Conservation (phyloP, 2,113 vertebrate species). For the Pygoscelis adeliae region DNA sequence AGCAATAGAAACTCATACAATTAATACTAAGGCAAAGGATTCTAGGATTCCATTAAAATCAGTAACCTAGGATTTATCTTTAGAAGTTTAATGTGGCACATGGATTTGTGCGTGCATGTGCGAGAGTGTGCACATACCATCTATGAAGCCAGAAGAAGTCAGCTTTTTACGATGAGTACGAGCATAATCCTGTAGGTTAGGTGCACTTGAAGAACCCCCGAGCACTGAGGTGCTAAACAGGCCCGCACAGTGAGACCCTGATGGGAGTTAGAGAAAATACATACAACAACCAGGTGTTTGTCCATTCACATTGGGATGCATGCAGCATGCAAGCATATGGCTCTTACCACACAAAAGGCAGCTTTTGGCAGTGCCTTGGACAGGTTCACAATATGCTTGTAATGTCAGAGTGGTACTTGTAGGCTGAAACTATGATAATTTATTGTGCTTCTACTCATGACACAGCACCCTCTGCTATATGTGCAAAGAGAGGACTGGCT, state of each 20-base stretch:
- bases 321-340: slow-evolving; percentile 88
- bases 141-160: slow-evolving; percentile 91
- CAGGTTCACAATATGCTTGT: slow-evolving; percentile 79
- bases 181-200: slow-evolving; percentile 97
- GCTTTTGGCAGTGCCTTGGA: slow-evolving; percentile 76
- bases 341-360: slow-evolving; percentile 84
- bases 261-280: slow-evolving; percentile 93
- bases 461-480: slow-evolving; percentile 50
- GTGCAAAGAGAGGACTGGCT: slow-evolving; percentile 38
- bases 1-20: not conserved
- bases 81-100: slow-evolving; percentile 65
- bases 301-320: slow-evolving; percentile 84
- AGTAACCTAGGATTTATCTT: slow-evolving; percentile 50
- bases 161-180: slow-evolving; percentile 95
- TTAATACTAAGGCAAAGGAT: slow-evolving; percentile 56
- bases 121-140: slow-evolving; percentile 92
- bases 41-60: slow-evolving; percentile 65
- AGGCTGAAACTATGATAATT: slow-evolving; percentile 63
- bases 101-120: slow-evolving; percentile 76
- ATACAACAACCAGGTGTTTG: slow-evolving; percentile 90
- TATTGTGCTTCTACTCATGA: slow-evolving; percentile 53
- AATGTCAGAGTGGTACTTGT: slow-evolving; percentile 72
- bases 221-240: slow-evolving; percentile 94
- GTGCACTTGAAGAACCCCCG: slow-evolving; percentile 92
- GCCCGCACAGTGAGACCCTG: slow-evolving; percentile 93